Evolutionary conservation across 2,888 invertebrate genomes (phyloP), one percentile per base, ranked within the genome.

Genomic region (Mesopsocus fuscifrons): DNA sequence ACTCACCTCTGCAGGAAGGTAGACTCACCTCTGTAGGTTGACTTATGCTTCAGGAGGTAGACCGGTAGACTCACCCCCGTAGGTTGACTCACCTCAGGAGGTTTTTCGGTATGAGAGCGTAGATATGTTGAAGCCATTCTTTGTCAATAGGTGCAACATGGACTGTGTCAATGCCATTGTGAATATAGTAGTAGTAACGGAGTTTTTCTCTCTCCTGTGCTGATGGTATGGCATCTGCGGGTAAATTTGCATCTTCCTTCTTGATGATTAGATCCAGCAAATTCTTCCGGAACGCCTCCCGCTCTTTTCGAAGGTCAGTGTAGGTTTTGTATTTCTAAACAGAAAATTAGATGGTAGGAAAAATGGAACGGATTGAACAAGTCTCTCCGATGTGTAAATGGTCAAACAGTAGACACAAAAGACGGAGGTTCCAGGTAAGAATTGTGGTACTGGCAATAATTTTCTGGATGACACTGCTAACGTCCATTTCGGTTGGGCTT

Each of bases 141-240:
- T 72, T 69, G 54, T 83, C 82, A 56, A 92, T 68, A 2, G 88
- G 80, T 1, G 88, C 81, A 1, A 92, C 84, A 56, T 89, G 81
- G 48, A 80, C 76, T 2, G 88, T 88, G 56, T 89, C 89, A 34
- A 92, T 80, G 1, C 91, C 92, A 58, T 88, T 79, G 53, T 79
- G 77, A 40, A 92, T 74, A 55, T 89, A 94, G 59, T 87, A 88
- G 58, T 88, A 85, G 60, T 92, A 92, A 48, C 87, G 70, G 41
- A 81, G 59, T 53, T 78, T 61, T 56, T 81, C 74, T 50, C 71
- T 71, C 54, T 83, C 80, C 34, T 71, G 68, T 2, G 68, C 65
- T 21, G 71, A 68, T 9, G 74, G 74, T 51, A 73, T 67, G 31
- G 63, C 57, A 34, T 60, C 54, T 33, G 41, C 26, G 11, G 18